phyloP scores from a whole-genome alignment of 2,888 invertebrate genomes.

The Clostera curtula region DNA sequence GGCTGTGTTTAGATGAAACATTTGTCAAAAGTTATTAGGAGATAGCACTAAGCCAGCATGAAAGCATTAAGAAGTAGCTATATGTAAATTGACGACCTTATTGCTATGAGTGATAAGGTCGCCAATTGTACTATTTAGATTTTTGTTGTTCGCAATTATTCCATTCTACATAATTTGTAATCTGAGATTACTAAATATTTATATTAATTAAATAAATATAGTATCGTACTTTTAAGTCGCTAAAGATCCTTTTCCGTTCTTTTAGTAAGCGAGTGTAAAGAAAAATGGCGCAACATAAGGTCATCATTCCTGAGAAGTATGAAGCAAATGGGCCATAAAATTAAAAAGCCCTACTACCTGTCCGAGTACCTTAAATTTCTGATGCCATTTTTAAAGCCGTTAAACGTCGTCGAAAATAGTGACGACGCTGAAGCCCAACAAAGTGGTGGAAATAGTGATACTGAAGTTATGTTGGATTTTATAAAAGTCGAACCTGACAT shows the following conservation, averaged over 20 bases:
- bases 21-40: too few relatives aligned
- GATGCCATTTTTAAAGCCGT: conserved; percentile 29
- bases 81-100: too few relatives aligned
- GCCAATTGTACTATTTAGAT: too few relatives aligned
- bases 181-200: too few relatives aligned
- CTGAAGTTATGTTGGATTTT: conserved; percentile 8
- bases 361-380: conserved; percentile 28
- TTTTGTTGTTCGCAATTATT: too few relatives aligned
- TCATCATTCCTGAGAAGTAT: conserved; percentile 32
- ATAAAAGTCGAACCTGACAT: conserved; percentile 18
- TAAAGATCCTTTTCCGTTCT: conserved; percentile 7
- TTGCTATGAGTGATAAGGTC: too few relatives aligned
- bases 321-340: conserved; percentile 21
- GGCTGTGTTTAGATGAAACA: too few relatives aligned
- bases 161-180: too few relatives aligned
- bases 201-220: too few relatives aligned
- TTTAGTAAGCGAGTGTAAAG: conserved; percentile 33
- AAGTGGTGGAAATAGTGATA: conserved; percentile 2
- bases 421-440: conserved; percentile 12
- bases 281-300: conserved; percentile 35
- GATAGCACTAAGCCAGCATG: too few relatives aligned
- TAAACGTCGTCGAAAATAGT: conserved; percentile 10
- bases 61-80: too few relatives aligned
- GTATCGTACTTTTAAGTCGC: too few relatives aligned
- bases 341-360: conserved; percentile 31